Conservation (phyloP, 2,113 vertebrate species). For the Anthoscopus minutus region DNA sequence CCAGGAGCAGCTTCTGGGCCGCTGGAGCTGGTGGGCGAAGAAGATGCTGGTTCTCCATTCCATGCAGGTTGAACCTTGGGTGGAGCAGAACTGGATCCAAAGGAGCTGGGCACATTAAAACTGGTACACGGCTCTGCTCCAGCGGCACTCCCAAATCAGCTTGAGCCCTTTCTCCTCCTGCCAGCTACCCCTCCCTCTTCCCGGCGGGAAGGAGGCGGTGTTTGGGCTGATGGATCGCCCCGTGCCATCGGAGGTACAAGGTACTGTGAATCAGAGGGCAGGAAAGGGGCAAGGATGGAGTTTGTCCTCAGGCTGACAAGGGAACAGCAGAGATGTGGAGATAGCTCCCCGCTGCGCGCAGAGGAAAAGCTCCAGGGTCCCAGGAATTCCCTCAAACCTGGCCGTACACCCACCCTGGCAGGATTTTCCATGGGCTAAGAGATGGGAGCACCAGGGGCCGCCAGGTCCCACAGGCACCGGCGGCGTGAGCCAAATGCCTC, state of each 20-base stretch:
- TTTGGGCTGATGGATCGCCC: neutral
- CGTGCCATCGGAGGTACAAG: neutral
- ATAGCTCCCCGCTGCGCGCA: neutral
- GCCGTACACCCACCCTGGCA: neutral
- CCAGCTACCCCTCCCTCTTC: neutral
- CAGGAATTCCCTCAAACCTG: neutral
- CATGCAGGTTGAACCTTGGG: neutral
- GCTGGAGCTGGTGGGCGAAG: neutral
- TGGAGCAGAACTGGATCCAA: neutral
- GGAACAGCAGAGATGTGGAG: neutral
- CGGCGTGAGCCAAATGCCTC: neutral
- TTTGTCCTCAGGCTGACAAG: neutral
- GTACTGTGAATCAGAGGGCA: neutral
- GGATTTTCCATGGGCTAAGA: neutral
- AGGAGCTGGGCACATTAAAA: neutral
- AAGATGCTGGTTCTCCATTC: neutral
- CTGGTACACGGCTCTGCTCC: accelerated
- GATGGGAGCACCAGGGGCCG: neutral
- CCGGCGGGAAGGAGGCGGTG: neutral
- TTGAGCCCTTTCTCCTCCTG: neutral
- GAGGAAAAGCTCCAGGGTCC: neutral
- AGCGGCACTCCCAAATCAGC: neutral
- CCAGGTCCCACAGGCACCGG: accelerated
- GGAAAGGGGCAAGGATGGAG: neutral
- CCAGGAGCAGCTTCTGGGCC: neutral